Percentiles rank a stretch among this genome's conserved stretches.
Evolutionary conservation across 2,113 vertebrate genomes (phyloP).

Genomic region (Pitta sordida): DNA sequence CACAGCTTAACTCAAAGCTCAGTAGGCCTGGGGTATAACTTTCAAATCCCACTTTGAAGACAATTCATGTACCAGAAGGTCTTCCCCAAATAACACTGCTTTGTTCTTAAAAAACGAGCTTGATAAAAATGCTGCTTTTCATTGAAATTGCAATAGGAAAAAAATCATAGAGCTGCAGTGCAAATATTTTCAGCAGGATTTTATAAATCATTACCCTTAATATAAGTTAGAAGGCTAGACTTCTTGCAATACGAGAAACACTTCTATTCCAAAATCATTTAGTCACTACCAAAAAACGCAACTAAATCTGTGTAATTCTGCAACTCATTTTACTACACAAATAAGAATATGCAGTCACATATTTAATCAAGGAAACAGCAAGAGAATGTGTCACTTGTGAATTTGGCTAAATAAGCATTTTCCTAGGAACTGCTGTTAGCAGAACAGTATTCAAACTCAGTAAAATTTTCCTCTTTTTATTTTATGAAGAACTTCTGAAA

Average conservation of each 20-base stretch:
- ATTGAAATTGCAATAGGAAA: neutral
- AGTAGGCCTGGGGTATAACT: neutral
- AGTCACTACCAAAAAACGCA: neutral
- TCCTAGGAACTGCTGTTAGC: neutral
- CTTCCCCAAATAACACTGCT: neutral
- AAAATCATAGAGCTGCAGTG: neutral
- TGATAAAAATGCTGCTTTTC: neutral
- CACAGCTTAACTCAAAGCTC: neutral
- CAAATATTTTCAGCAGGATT: neutral
- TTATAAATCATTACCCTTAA: neutral
- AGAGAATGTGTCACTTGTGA: neutral
- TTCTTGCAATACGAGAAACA: neutral
- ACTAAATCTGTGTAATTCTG: neutral
- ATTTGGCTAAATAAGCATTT: neutral
- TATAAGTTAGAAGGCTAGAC: neutral
- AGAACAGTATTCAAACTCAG: neutral
- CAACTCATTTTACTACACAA: neutral
- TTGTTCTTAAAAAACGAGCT: neutral
- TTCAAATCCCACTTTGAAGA: slow-evolving; percentile 15
- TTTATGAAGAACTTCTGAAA: neutral
- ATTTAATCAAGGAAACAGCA: neutral
- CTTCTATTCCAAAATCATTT: neutral
- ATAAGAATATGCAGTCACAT: neutral
- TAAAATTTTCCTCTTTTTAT: neutral
- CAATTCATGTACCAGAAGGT: neutral